Evolutionary conservation across 37 sponge, comb jelly and placozoan species (phyloP).

Genomic region (Beroe forskalii): DNA sequence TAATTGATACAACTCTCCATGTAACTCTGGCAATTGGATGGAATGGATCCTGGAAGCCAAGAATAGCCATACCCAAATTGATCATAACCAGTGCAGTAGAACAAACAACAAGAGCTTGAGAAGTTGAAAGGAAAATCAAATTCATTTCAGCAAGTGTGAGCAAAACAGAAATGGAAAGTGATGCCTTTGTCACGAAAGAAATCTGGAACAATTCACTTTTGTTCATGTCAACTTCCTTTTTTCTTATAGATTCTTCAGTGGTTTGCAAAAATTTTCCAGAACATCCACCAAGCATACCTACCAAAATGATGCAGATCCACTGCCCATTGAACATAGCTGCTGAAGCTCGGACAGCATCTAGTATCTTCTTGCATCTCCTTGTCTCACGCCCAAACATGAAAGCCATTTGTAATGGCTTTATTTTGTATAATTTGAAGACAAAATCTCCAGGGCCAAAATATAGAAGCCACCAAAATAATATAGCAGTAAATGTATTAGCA

Average conservation of each 20-base stretch:
- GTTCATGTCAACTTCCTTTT: neutral
- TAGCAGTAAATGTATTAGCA: constrained; percentile 15
- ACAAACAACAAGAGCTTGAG: constrained; percentile 21
- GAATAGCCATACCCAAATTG: constrained; percentile 27
- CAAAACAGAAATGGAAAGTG: neutral
- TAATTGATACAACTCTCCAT: constrained; percentile 31
- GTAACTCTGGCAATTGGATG: constrained; percentile 45
- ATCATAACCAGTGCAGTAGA: neutral
- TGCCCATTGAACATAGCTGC: constrained; percentile 13
- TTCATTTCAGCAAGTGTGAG: neutral
- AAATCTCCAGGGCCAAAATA: constrained; percentile 57
- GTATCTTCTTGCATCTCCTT: constrained; percentile 40
- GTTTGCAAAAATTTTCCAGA: constrained; percentile 59
- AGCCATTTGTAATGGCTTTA: constrained; percentile 20
- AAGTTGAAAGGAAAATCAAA: neutral
- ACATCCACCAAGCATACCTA: constrained; percentile 56
- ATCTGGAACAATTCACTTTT: constrained; percentile 38
- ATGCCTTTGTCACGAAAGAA: constrained; percentile 56
- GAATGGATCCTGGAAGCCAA: constrained; percentile 30
- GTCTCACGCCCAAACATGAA: constrained; percentile 39
- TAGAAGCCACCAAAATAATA: constrained; percentile 37
- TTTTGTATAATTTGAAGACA: constrained; percentile 35
- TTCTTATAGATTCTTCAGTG: constrained; percentile 49
- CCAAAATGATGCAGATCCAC: neutral
- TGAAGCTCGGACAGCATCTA: neutral